Conservation (phyloP, 2,888 invertebrate species). For the Acrobasis consociella region DNA sequence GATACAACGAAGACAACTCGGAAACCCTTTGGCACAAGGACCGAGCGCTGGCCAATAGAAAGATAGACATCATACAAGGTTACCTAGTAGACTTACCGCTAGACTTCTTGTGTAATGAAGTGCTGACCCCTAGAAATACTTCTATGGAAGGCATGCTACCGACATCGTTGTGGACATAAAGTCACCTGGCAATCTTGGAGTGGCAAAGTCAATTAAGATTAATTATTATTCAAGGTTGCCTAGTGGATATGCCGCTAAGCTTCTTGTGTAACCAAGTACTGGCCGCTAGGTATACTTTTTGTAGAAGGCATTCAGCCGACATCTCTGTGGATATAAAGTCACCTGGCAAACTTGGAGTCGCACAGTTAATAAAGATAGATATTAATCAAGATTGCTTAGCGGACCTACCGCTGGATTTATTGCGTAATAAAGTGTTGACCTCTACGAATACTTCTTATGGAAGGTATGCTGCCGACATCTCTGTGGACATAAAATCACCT, state of each 20-base stretch:
- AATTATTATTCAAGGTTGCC: too few relatives aligned
- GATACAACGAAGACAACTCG: constrained; percentile 86
- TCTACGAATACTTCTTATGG: constrained; percentile 90
- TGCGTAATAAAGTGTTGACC: too few relatives aligned
- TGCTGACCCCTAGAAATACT: constrained; percentile 90
- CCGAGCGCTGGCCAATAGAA: constrained; percentile 87
- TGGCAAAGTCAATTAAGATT: background rate
- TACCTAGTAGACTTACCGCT: constrained; percentile 94
- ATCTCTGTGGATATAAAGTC: too few relatives aligned
- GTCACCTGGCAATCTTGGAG: background rate
- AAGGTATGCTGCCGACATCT: constrained; percentile 95
- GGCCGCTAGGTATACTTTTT: too few relatives aligned
- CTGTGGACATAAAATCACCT: constrained; percentile 90
- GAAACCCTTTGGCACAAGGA: constrained; percentile 88
- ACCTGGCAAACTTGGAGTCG: too few relatives aligned
- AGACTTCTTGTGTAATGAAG: constrained; percentile 93
- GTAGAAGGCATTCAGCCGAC: constrained; percentile 50
- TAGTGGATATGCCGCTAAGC: too few relatives aligned
- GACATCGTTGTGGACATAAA: constrained; percentile 93
- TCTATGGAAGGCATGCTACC: constrained; percentile 97
- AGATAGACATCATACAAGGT: constrained; percentile 90
- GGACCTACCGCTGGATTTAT: too few relatives aligned
- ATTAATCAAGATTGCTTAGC: too few relatives aligned
- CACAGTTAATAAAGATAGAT: too few relatives aligned
- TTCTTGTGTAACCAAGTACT: too few relatives aligned